Evolutionary conservation across 2,113 vertebrate species (phyloP), one percentile per base, ranked within the genome.

Genomic region (Scartelaos histophorus): DNA sequence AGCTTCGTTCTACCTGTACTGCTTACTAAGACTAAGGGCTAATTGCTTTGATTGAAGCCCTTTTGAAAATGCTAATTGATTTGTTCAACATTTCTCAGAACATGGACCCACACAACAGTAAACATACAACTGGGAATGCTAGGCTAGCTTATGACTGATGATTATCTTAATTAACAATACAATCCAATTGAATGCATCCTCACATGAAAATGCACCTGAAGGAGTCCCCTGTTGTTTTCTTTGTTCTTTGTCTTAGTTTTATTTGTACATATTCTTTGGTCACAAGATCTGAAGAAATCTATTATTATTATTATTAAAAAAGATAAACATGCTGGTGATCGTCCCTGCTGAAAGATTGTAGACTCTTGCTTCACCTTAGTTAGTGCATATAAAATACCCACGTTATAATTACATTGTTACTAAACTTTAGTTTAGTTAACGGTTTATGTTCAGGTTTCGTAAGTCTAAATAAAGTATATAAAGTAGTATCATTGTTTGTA

Each of bases 61-160:
- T 64, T 38, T n/a, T 43, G 34, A n/a, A 61, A 64, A 43, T 64
- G 29, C 34, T 64, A 64, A 64, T 61, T 61, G 58, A 54, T 78
- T 78, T 71, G 7, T 34, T 35, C 43, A 78, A 5, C 17, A 22
- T 43, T 64, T 38, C 1, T 5, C 13, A n/a, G 61, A 64, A n/a
- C 61, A 38, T 64, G 34, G 34, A 19, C 29, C 34, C 34, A 16
- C 10, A 64, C 34, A 38, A 64, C 19, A 64, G 17, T 64, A 43
- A 64, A 3, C 15, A 24, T 51, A 29, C 35, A 66, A 76, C 61
- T 2, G 16, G 49, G 54, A 64, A 38, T 64, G 61, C 34, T n/a
- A 17, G 29, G 19, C 16, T 61, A 61, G 25, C 15, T 13, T 61
- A 38, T 38, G 29, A 64, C 10, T 21, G 61, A 64, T 64, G 61